A percentile compares a stretch with the other conserved stretches of the same genome.
These are phyloP conservation scores for Smithornis capensis DNA, from an alignment of 2,113 vertebrate genomes.

Conservation along the genomic window DNA sequence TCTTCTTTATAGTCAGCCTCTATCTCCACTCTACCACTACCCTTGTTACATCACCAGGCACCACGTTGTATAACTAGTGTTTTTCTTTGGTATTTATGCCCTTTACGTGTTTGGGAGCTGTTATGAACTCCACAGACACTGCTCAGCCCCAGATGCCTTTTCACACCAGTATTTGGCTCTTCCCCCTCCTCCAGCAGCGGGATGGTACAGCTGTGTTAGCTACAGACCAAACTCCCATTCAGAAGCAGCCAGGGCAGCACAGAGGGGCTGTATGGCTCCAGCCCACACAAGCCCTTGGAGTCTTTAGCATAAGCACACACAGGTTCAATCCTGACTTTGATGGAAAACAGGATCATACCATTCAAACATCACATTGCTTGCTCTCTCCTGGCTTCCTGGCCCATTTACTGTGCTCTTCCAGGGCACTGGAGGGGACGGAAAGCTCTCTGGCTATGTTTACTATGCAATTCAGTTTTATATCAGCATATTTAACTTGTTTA, in stretches of 20 bases:
- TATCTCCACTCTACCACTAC: not conserved
- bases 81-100: not conserved
- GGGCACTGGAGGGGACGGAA: not conserved
- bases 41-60: not conserved
- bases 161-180: not conserved
- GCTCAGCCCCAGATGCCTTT: not conserved
- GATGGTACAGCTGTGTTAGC: not conserved
- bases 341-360: not conserved
- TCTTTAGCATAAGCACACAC: not conserved
- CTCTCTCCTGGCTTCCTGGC: not conserved
- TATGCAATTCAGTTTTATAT: not conserved
- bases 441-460: not conserved
- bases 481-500: conserved; percentile 30
- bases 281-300: not conserved
- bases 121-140: accelerated
- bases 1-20: not conserved
- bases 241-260: not conserved
- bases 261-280: not conserved
- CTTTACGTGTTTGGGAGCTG: not conserved
- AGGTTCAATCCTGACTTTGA: not conserved
- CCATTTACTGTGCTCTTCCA: not conserved
- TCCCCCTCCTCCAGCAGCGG: not conserved
- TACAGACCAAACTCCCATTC: not conserved
- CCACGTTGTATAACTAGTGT: accelerated
- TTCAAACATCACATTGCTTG: not conserved